Conservation (phyloP, 2,888 invertebrate species). For the Actias luna region DNA sequence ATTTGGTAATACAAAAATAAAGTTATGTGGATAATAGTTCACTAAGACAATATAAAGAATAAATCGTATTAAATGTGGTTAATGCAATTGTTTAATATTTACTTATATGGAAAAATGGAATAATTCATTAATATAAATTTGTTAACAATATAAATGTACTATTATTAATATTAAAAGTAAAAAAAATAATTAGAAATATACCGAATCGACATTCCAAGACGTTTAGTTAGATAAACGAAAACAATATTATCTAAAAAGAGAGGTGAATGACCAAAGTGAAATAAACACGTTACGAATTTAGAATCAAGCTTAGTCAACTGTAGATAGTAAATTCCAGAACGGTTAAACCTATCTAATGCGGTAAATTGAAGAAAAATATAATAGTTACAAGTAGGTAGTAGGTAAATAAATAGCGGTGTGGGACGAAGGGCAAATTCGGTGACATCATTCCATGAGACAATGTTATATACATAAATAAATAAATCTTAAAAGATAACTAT, state of each 20-base stretch:
- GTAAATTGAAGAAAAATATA: not conserved
- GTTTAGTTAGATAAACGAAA: not conserved
- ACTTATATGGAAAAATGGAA: too few species aligned
- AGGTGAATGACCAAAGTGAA: not conserved
- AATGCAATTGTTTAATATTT: too few species aligned
- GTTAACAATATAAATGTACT: too few species aligned
- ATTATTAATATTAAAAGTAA: not conserved
- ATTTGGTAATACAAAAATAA: too few species aligned
- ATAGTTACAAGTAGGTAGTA: not conserved
- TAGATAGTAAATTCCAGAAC: conserved; percentile 2
- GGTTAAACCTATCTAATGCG: not conserved
- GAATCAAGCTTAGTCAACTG: not conserved
- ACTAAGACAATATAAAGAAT: too few species aligned
- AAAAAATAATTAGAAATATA: too few species aligned
- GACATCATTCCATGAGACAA: conserved; percentile 44
- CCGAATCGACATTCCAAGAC: not conserved
- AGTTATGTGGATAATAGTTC: too few species aligned
- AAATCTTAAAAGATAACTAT: conserved; percentile 8
- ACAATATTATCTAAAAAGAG: not conserved
- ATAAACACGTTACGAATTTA: conserved; percentile 7
- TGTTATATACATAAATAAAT: conserved; percentile 27
- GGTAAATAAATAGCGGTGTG: conserved; percentile 20
- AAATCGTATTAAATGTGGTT: too few species aligned
- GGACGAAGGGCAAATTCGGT: conserved; percentile 40
- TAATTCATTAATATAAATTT: too few species aligned